phyloP scores from a whole-genome alignment of 2,797 vertebrate genomes.

The Arctocebus calabarensis region DNA sequence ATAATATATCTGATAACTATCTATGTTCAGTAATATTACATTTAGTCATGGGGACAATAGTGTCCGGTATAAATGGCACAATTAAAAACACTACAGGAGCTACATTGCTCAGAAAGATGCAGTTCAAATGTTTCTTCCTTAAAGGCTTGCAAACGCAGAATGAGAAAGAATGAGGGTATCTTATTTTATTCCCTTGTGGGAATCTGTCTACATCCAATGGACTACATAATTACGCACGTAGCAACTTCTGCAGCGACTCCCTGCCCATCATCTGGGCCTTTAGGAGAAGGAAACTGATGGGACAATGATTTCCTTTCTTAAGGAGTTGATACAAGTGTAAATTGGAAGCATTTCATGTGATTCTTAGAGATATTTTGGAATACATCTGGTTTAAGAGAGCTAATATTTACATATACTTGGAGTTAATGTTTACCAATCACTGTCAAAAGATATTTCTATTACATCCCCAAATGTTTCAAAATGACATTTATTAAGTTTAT shows the following conservation, averaged over 20 bases:
- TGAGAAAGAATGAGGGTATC: conserved; percentile 65
- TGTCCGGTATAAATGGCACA: conserved; percentile 81
- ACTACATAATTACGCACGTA: conserved; percentile 30
- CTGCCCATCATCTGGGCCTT: conserved; percentile 48
- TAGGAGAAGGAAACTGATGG: conserved; percentile 57
- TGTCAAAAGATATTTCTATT: conserved; percentile 46
- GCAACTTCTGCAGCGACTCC: conserved; percentile 54
- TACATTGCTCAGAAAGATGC: conserved; percentile 70
- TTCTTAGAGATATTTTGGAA: conserved; percentile 42
- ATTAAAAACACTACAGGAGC: conserved; percentile 81
- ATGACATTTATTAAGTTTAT: conserved; percentile 30
- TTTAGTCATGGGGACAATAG: conserved; percentile 76
- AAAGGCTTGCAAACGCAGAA: conserved; percentile 51
- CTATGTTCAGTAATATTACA: conserved; percentile 50
- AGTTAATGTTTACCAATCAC: conserved; percentile 31
- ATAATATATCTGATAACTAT: conserved; percentile 77
- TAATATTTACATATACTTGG: conserved; percentile 20
- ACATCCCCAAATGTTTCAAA: background rate
- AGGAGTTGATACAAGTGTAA: conserved; percentile 59
- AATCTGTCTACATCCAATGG: conserved; percentile 69
- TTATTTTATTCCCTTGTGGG: conserved; percentile 74
- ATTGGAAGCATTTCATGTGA: conserved; percentile 39
- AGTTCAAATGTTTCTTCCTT: conserved; percentile 68
- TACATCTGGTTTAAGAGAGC: conserved; percentile 37
- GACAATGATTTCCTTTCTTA: conserved; percentile 66